Conservation (phyloP, 1,140 invertebrate species). For the Amphibalanus amphitrite region DNA sequence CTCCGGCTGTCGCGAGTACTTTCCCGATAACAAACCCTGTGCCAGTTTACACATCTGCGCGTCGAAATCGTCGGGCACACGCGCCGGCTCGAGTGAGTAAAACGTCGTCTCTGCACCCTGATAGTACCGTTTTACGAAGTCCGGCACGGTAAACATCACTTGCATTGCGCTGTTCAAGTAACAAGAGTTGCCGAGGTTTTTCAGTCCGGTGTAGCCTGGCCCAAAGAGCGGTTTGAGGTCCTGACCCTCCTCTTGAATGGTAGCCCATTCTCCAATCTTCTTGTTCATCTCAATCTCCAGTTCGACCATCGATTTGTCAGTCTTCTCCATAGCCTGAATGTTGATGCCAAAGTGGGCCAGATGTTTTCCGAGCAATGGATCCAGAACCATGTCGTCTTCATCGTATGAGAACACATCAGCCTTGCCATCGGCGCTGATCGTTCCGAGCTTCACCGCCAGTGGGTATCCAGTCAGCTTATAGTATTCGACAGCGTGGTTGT, state of each 20-base stretch:
- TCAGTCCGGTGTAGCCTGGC: constrained; percentile 74
- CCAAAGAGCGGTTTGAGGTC: constrained; percentile 73
- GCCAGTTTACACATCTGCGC: constrained; percentile 91
- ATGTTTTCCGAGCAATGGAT: constrained; percentile 74
- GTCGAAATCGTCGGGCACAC: constrained; percentile 77
- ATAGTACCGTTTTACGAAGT: constrained; percentile 53
- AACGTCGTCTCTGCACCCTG: constrained; percentile 48
- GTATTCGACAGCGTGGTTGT: constrained; percentile 89
- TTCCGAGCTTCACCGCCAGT: constrained; percentile 91
- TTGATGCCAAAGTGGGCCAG: constrained; percentile 95
- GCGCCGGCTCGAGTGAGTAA: constrained; percentile 34
- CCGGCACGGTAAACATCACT: constrained; percentile 73
- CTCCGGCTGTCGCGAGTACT: constrained; percentile 52
- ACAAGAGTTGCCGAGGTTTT: constrained; percentile 89
- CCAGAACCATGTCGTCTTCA: constrained; percentile 95
- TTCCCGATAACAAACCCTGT: constrained; percentile 67
- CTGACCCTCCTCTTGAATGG: constrained; percentile 73
- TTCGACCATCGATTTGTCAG: constrained; percentile 98
- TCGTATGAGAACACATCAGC: constrained; percentile 91
- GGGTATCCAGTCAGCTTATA: constrained; percentile 63
- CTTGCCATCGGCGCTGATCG: constrained; percentile 81
- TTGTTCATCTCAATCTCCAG: constrained; percentile 92
- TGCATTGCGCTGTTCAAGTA: constrained; percentile 92
- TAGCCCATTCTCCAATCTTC: constrained; percentile 81
- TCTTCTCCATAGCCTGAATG: constrained; percentile 81